Percentiles rank a stretch among this genome's conserved stretches.
These are phyloP conservation scores for Parnassius smintheus DNA, from an alignment of 2,888 invertebrate genomes.

Conservation along the genomic window DNA sequence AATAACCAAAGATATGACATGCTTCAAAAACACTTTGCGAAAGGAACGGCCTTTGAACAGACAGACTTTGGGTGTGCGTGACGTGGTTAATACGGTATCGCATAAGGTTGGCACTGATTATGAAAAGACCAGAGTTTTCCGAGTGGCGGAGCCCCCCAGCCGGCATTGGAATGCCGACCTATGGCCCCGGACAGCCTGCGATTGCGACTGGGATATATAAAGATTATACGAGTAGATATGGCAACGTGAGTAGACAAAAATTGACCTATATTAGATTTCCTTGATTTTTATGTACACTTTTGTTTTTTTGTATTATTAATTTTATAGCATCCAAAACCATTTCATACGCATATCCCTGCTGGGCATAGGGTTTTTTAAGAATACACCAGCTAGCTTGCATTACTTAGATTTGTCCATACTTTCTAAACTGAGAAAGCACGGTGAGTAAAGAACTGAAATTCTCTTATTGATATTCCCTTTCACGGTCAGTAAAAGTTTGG, in stretches of 20 bases:
- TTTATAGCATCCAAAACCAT: too few relatives aligned
- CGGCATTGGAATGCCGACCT: constrained; percentile 48
- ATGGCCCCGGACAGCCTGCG: constrained; percentile 37
- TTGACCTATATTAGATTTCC: too few relatives aligned
- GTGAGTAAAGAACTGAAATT: too few relatives aligned
- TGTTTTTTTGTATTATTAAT: too few relatives aligned
- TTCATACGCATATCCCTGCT: too few relatives aligned
- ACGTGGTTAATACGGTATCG: constrained; percentile 7
- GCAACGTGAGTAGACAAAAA: background rate
- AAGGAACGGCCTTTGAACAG: background rate
- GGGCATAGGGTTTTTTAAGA: too few relatives aligned
- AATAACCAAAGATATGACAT: background rate
- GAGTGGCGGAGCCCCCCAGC: constrained; percentile 27
- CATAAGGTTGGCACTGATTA: constrained; percentile 19
- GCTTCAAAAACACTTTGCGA: constrained; percentile 1
- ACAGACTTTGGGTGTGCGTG: constrained; percentile 1
- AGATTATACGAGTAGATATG: background rate
- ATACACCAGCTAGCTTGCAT: too few relatives aligned
- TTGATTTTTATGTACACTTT: too few relatives aligned
- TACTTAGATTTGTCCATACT: too few relatives aligned
- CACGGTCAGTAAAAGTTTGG: too few relatives aligned
- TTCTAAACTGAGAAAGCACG: too few relatives aligned
- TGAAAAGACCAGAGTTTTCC: constrained; percentile 26
- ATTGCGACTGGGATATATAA: constrained; percentile 17
- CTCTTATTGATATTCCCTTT: too few relatives aligned